A percentile compares a stretch with the other conserved stretches of the same genome.
Evolutionary conservation across 2,797 vertebrate species (phyloP).

Genomic region (Sphenodon punctatus): DNA sequence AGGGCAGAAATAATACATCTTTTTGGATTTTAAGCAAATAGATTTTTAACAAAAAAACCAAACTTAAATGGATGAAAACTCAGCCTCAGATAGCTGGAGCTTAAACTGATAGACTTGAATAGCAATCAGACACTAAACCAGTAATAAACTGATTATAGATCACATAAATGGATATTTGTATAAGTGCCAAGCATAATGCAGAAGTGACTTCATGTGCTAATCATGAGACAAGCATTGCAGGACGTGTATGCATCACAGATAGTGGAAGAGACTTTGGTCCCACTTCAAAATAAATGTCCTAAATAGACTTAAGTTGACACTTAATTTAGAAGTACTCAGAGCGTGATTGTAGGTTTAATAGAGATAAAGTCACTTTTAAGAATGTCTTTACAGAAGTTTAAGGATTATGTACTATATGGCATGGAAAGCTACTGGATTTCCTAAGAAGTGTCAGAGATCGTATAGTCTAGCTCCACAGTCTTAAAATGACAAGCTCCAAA

Average conservation of each 20-base stretch:
- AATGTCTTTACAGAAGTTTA: background rate
- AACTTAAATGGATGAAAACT: slow-evolving; percentile 55
- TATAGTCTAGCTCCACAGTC: too few relatives aligned
- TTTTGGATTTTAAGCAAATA: slow-evolving; percentile 33
- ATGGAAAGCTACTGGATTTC: too few relatives aligned
- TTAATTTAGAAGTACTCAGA: slow-evolving; percentile 51
- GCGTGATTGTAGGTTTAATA: slow-evolving; percentile 19
- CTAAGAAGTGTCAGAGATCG: too few relatives aligned
- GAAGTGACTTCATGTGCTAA: slow-evolving; percentile 73
- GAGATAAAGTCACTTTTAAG: background rate
- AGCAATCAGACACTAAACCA: slow-evolving; percentile 67
- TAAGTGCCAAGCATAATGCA: slow-evolving; percentile 60
- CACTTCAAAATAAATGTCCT: slow-evolving; percentile 37
- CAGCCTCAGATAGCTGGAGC: slow-evolving; percentile 56
- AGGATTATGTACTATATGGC: background rate
- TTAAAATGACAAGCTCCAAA: background rate
- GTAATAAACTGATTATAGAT: slow-evolving; percentile 78
- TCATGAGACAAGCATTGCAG: slow-evolving; percentile 68
- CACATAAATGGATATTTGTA: slow-evolving; percentile 76
- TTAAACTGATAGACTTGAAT: slow-evolving; percentile 66
- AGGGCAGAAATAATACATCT: slow-evolving; percentile 17
- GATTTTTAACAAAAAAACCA: slow-evolving; percentile 42
- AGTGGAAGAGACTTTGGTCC: slow-evolving; percentile 38
- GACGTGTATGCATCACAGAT: slow-evolving; percentile 8
- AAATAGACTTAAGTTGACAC: slow-evolving; percentile 38